A percentile compares a stretch with the other conserved stretches of the same genome.
These are phyloP conservation scores for Alviniconcha marisindica DNA, from an alignment of 1,140 invertebrate genomes.

Conservation along the genomic window DNA sequence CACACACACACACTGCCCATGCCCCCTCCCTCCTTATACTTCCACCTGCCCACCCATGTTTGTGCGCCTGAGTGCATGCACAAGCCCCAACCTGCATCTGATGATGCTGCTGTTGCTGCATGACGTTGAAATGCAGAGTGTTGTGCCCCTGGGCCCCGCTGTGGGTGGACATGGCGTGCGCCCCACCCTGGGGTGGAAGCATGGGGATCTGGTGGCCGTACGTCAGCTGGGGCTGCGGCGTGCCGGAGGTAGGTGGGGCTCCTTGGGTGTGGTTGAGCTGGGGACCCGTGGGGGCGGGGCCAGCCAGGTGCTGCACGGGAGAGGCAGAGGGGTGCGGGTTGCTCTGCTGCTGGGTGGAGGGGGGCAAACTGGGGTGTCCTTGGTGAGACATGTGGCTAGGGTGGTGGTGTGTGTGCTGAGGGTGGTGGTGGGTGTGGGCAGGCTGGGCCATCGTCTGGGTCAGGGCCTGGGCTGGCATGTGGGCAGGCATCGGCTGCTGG, in stretches of 20 bases:
- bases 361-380: neutral
- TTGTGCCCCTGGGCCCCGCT: conserved; percentile 1
- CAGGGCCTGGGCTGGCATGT: conserved; percentile 43
- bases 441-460: conserved; percentile 21
- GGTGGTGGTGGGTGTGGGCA: conserved; percentile 31
- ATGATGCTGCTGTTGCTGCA: too few relatives aligned
- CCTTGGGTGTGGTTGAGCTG: conserved; percentile 36
- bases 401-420: conserved; percentile 3
- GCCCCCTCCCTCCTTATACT: too few relatives aligned
- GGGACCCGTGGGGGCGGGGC: conserved; percentile 32
- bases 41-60: too few relatives aligned
- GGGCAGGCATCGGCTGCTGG: conserved; percentile 48
- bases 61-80: too few relatives aligned
- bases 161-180: conserved; percentile 40
- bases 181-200: conserved; percentile 23
- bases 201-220: conserved; percentile 37
- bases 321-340: conserved; percentile 35
- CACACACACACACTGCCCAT: too few relatives aligned
- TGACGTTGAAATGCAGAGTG: neutral
- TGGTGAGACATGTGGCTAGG: conserved; percentile 1
- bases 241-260: conserved; percentile 54
- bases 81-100: too few relatives aligned
- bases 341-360: conserved; percentile 28
- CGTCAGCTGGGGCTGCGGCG: conserved; percentile 48
- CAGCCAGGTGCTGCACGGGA: conserved; percentile 25